Evolutionary conservation across 2,113 vertebrate genomes (phyloP), one percentile per base, ranked within the genome.

Genomic region (Castor canadensis): DNA sequence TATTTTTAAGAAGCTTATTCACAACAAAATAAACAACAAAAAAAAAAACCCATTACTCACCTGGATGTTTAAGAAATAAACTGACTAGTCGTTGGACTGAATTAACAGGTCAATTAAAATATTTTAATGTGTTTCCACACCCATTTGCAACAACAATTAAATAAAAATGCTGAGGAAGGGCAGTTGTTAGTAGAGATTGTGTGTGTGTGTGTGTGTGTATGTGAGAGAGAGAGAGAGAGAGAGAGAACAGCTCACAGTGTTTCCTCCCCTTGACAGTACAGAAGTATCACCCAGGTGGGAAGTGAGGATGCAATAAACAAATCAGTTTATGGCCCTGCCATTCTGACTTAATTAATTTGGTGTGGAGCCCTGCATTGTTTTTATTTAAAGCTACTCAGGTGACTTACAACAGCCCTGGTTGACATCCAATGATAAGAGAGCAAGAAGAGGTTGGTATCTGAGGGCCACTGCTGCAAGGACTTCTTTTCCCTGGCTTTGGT

Each of bases 81-180:
- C 54, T 94, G 54, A 87, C 67, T 58, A 49, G 35, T 66, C 84
- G 30, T 73, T 83, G 64, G 64, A 66, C 58, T 47, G 56, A 84
- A 83, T 89, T 89, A 94, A 83, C 15, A 67, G 91, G 62, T 91
- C 90, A 79, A 69, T 88, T 85, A 77, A 89, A 88, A 40, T 43
- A 15, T 83, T 91, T 89, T 88, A 69, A 80, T 32, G 30, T 87
- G 76, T 75, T 71, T 40, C 35, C 82, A 76, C 35, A 83, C 35
- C 24, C 49, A 80, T 62, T 62, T 73, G 24, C 56, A 88, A 43
- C 56, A 83, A 69, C 5, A 62, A 49, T 87, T 22, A 45, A 83
- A 56, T 75, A 94, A 73, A 77, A 85, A 58, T 72, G 28, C 69
- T 56, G 77, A 82, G 54, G 38, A 64, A 75, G 45, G 62, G 45